A percentile compares a stretch with the other conserved stretches of the same genome.
Evolutionary conservation across 2,888 invertebrate genomes (phyloP).

Genomic region (Arrhopalites spinosus): DNA sequence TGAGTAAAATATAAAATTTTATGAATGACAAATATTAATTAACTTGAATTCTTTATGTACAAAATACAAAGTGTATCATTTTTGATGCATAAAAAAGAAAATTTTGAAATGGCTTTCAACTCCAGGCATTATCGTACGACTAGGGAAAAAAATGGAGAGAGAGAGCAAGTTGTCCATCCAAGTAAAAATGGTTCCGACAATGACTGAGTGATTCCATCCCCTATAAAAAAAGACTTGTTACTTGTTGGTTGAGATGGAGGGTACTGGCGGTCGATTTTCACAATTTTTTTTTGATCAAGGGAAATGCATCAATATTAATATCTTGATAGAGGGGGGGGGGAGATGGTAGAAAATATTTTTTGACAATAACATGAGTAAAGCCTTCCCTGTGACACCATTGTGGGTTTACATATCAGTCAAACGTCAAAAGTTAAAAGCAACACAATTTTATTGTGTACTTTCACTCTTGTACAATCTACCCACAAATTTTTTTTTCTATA

Average conservation of each 20-base stretch:
- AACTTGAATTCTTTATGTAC: too few species aligned
- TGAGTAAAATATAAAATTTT: too few species aligned
- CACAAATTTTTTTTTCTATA: not conserved
- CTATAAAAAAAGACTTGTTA: too few species aligned
- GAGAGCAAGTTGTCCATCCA: not conserved
- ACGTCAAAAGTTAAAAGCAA: not conserved
- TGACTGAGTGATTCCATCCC: slow-evolving; percentile 4
- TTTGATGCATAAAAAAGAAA: too few species aligned
- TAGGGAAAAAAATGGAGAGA: not conserved
- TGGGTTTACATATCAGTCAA: not conserved
- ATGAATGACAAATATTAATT: too few species aligned
- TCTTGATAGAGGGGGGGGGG: not conserved
- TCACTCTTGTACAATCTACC: not conserved
- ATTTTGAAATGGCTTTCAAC: too few species aligned
- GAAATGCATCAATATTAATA: slow-evolving; percentile 4
- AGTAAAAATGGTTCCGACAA: not conserved
- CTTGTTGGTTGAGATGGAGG: not conserved
- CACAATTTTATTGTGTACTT: not conserved
- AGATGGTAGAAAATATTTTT: not conserved
- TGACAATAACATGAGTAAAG: slow-evolving; percentile 7
- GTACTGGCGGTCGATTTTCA: not conserved
- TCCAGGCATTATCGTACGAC: not conserved
- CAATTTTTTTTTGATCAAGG: not conserved
- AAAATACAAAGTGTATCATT: too few species aligned
- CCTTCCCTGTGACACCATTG: not conserved